Evolutionary conservation across 2,113 vertebrate species (phyloP), one percentile per base, ranked within the genome.

Genomic region (Maccullochella peelii): DNA sequence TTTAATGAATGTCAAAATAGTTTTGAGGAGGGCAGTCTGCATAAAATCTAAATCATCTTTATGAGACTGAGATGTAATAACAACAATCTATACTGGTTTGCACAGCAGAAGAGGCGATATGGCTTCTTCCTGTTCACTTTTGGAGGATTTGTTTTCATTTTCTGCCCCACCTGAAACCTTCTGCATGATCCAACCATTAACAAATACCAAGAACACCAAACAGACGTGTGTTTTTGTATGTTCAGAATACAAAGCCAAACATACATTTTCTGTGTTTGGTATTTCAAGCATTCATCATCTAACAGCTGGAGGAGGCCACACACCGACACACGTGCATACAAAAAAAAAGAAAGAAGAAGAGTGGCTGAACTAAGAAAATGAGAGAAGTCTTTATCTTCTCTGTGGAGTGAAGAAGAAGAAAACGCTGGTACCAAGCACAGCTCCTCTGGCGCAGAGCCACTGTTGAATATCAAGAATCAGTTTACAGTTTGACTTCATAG

Each of bases 401-500:
- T 44, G 68, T 36, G 25, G 54, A 68, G 79, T 61, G 80, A 78
- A 66, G 77, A 61, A 70, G 71, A 77, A 87, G 73, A 74, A 76
- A 77, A 76, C 69, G 3, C 30, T 49, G 80, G 86, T 86, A 91
- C 90, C 87, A 78, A 86, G 91, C 87, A 82, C 77, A 85, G 89
- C 84, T 86, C 55, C 36, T 57, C 78, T 92, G 89, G 90, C 77
- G 1, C 59, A 2, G 2, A 27, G 89, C 87, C 89, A 88, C 66
- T 1, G 40, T 58, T 80, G 47, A 84, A 85, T 85, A 88, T 90
- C 49, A 77, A 79, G 72, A 84, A 80, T 87, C 83, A 70, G 77
- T 88, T 88, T 77, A 73, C 87, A 84, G 74, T 86, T 89, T 47
- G 49, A 88, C 79, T 86, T 77, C 69, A 63, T 25, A 54, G 86